Evolutionary conservation across 1,140 invertebrate species (phyloP), one percentile per base, ranked within the genome.

Genomic region (Sinella curviseta): DNA sequence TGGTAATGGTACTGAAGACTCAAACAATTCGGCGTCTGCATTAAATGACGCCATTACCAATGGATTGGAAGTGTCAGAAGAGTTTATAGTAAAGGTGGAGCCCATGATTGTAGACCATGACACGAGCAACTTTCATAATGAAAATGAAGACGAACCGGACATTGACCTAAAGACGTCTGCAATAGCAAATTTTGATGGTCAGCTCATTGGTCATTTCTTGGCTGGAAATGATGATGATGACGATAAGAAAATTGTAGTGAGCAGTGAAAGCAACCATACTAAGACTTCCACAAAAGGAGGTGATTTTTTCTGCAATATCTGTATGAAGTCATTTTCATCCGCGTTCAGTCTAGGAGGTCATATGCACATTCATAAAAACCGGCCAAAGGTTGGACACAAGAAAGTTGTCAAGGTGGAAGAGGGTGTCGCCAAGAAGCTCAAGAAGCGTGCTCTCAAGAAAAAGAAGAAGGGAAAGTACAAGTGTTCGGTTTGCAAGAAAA

Each of bases 81-180:
- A 65, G 57, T 65, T 65, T 65, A n/a, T 65, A 8, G 57, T 65
- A 4, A 65, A 65, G 24, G 57, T 65, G 14, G 57, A 65, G 24
- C 57, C 57, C 57, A 65, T 16, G 26, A 65, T 65, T 16, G 14
- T 26, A 12, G 57, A 65, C 57, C 16, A 17, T 26, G 26, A 65
- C 26, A 14, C 24, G 3, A 26, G 26, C 39, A 12, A 20, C 39
- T 8, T 12, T 48, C 8, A 48, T 8, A 48, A 20, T 48, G 39
- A 48, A 48, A 48, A 48, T 48, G 39, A 48, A 8, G 20, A n/a
- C n/a, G n/a, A n/a, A n/a, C n/a, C n/a, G n/a, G n/a, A n/a, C n/a
- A n/a, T n/a, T n/a, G n/a, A n/a, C n/a, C n/a, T n/a, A n/a, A n/a
- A n/a, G n/a, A n/a, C n/a, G n/a, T n/a, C n/a, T n/a, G n/a, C n/a